Percentiles rank a stretch among this genome's conserved stretches.
Evolutionary conservation across 2,888 invertebrate genomes (phyloP).

Genomic region (Leptopilina myrica): DNA sequence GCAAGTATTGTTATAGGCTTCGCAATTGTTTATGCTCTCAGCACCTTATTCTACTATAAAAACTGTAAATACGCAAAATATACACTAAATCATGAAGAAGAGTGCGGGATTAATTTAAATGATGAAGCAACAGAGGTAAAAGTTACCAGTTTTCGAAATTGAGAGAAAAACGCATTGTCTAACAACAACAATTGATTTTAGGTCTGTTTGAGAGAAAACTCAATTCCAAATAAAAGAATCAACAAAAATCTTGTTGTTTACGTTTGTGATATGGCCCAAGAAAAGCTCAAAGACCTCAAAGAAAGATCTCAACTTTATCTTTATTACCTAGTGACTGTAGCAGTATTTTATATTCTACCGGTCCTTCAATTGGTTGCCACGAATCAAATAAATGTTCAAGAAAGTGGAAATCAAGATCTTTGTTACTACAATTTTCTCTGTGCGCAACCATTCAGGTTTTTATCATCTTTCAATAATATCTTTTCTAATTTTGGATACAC

Average conservation of each 20-base stretch:
- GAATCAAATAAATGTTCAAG: conserved; percentile 87
- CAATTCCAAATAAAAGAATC: conserved; percentile 76
- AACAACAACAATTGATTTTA: conserved; percentile 77
- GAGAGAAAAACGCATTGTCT: too few relatives aligned
- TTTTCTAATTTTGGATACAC: conserved; percentile 91
- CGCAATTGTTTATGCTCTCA: conserved; percentile 77
- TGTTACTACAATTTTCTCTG: conserved; percentile 95
- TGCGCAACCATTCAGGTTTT: conserved; percentile 86
- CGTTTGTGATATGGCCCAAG: conserved; percentile 83
- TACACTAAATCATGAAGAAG: conserved; percentile 29
- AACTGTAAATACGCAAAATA: conserved; percentile 55
- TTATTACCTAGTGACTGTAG: conserved; percentile 88
- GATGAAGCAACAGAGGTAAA: conserved; percentile 44
- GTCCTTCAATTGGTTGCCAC: conserved; percentile 90
- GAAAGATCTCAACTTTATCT: conserved; percentile 84
- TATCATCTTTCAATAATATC: conserved; percentile 92
- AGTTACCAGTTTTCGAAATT: conserved; percentile 72
- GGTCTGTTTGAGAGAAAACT: too few relatives aligned
- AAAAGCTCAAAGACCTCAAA: conserved; percentile 80
- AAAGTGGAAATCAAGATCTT: conserved; percentile 90
- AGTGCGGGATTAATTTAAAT: not conserved
- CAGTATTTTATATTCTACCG: conserved; percentile 90
- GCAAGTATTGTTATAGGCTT: conserved; percentile 80
- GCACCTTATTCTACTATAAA: conserved; percentile 55
- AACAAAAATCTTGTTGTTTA: conserved; percentile 78